A percentile compares a stretch with the other conserved stretches of the same genome.
phyloP scores from a whole-genome alignment of 2,797 vertebrate species.

The Somateria mollissima region DNA sequence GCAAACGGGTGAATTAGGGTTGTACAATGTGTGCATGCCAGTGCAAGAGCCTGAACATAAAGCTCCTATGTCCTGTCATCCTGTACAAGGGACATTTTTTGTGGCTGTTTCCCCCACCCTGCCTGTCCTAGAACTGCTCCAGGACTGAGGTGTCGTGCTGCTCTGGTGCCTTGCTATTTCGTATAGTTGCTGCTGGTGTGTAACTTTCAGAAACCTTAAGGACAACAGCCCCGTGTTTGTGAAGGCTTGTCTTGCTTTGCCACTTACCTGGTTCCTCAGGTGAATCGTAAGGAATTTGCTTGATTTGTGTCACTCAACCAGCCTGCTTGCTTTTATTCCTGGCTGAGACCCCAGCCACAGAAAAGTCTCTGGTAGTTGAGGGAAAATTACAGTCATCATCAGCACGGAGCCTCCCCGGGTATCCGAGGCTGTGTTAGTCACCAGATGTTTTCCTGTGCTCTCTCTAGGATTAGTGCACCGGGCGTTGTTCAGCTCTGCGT shows the following conservation, averaged over 20 bases:
- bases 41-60: background rate
- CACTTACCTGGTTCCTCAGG: background rate
- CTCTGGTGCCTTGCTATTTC: background rate
- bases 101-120: background rate
- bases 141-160: background rate
- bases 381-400: no score
- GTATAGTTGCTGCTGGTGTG: background rate
- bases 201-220: background rate
- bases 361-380: background rate
- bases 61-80: background rate
- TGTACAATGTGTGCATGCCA: rapidly evolving
- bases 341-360: rapidly evolving
- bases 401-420: background rate
- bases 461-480: background rate
- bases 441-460: background rate
- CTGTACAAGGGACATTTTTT: background rate
- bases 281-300: background rate
- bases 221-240: background rate
- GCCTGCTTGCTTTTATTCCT: background rate
- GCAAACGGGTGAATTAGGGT: no score
- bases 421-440: background rate
- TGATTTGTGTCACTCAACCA: background rate
- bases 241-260: background rate
- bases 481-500: rapidly evolving
- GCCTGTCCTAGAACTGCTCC: rapidly evolving